phyloP scores from a whole-genome alignment of 2,888 invertebrate species.

The Rhagonycha lutea region DNA sequence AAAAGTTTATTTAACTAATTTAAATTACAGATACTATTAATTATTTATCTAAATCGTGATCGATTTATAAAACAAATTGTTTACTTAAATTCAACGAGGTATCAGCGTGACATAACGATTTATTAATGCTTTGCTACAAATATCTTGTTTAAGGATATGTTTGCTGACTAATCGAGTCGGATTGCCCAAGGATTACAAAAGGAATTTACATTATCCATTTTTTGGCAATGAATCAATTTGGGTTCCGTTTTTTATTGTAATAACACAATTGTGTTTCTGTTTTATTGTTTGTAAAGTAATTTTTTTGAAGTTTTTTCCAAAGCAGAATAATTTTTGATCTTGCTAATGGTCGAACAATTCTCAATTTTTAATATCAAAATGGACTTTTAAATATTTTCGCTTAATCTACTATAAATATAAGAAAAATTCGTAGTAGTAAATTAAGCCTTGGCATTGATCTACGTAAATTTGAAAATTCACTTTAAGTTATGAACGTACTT shows the following conservation, averaged over 20 bases:
- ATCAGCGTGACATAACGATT: not conserved
- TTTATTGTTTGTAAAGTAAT: not conserved
- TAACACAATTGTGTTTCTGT: not conserved
- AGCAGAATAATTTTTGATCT: not conserved
- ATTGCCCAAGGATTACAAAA: slow-evolving; percentile 23
- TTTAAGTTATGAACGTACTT: not conserved
- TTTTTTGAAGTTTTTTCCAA: not conserved
- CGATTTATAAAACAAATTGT: not conserved
- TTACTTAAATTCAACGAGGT: not conserved
- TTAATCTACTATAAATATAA: not conserved
- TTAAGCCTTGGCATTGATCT: not conserved
- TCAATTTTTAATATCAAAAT: not conserved
- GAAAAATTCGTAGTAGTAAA: not conserved
- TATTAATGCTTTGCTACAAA: not conserved
- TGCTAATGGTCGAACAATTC: not conserved
- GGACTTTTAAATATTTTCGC: not conserved
- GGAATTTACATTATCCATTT: slow-evolving; percentile 13
- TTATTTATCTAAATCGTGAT: not conserved
- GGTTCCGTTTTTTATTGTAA: not conserved
- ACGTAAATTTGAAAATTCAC: not conserved
- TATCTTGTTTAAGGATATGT: not conserved
- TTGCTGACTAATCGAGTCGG: slow-evolving; percentile 9
- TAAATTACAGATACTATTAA: not conserved
- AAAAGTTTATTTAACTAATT: not conserved
- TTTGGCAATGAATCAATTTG: slow-evolving; percentile 17